Base-by-base conservation (phyloP, 2,113 vertebrate species). In the Strigops habroptila region DNA sequence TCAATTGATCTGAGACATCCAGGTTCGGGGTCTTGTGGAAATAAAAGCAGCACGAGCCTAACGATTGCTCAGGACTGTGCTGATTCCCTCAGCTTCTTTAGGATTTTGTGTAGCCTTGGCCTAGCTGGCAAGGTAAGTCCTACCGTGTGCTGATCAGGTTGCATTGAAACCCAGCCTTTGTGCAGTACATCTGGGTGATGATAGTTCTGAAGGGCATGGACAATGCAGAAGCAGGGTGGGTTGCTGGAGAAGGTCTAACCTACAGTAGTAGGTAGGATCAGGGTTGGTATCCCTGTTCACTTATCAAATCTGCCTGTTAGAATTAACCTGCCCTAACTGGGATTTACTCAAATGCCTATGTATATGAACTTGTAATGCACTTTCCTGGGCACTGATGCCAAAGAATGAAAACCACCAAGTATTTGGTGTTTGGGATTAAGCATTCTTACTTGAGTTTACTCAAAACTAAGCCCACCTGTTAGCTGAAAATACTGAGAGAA, bases 131-230 rank as follows among this genome's bases (percentile, higher is more conserved):
- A 49, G 27, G 7, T 25, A 23, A 41, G 0, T 64, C 67, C 76
- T 80, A 51, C 8, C 4, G 1, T 31, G 13, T 69, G 63, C 10
- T 80, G 10, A 23, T 25, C 14, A 51, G 48, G 7, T 21, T 73
- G 30, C 7, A 2, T 3, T 27, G 30, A 81, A 92, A 49, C 3
- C 1, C 19, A 49, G 2, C 0, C 1, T 27, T 88, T 84, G 57
- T 44, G 23, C 52, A 65, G 18, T 24, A 25, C 0, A 0, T 9
- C 2, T 48, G 43, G 9, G 3, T 28, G 8, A 12, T 33, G 14
- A 10, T 12, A 35, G 37, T 28, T 31, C 8, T 23, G 6, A 63
- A 64, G 12, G 51, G 4, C 21, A 13, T 14, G 31, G 10, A 31
- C n/a, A 46, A 31, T n/a, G 30, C 43, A 76, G 48, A 80, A 82